Conservation (phyloP, 2,888 invertebrate species). For the Polymixis flavicincta region DNA sequence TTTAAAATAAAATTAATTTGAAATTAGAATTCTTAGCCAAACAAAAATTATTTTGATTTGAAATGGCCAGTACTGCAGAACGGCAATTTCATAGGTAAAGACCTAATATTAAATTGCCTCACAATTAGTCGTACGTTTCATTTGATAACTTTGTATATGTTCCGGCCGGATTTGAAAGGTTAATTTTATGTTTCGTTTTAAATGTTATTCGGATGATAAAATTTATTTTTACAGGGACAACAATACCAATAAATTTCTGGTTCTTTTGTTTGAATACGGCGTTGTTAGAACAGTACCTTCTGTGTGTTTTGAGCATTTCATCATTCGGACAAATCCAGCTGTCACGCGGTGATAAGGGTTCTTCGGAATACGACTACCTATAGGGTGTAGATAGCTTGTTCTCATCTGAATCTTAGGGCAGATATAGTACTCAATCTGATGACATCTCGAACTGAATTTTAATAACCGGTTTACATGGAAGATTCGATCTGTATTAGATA, state of each 20-base stretch:
- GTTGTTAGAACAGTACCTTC: slow-evolving; percentile 23
- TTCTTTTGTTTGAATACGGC: slow-evolving; percentile 20
- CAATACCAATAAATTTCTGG: slow-evolving; percentile 19
- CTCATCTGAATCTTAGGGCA: slow-evolving; percentile 10
- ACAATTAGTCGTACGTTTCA: slow-evolving; percentile 35
- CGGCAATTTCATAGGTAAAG: too few species aligned
- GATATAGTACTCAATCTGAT: neutral
- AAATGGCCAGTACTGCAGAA: too few species aligned
- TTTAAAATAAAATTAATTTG: too few species aligned
- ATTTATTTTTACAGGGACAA: slow-evolving; percentile 35
- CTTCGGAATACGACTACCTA: neutral
- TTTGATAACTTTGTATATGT: slow-evolving; percentile 41
- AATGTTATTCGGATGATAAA: slow-evolving; percentile 40
- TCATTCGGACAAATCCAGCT: slow-evolving; percentile 29
- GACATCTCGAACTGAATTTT: too few species aligned
- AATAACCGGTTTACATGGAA: neutral
- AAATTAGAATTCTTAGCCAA: too few species aligned
- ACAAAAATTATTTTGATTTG: too few species aligned
- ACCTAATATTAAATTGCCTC: slow-evolving; percentile 19
- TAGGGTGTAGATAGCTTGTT: slow-evolving; percentile 5
- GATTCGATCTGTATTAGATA: neutral
- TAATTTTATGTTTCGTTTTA: slow-evolving; percentile 28
- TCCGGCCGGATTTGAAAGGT: slow-evolving; percentile 29
- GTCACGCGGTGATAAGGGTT: slow-evolving; percentile 29
- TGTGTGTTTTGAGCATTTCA: slow-evolving; percentile 19